A percentile compares a stretch with the other conserved stretches of the same genome.
Conservation (phyloP, 2,797 vertebrate species). For the Myoxocephalus aenaeus region DNA sequence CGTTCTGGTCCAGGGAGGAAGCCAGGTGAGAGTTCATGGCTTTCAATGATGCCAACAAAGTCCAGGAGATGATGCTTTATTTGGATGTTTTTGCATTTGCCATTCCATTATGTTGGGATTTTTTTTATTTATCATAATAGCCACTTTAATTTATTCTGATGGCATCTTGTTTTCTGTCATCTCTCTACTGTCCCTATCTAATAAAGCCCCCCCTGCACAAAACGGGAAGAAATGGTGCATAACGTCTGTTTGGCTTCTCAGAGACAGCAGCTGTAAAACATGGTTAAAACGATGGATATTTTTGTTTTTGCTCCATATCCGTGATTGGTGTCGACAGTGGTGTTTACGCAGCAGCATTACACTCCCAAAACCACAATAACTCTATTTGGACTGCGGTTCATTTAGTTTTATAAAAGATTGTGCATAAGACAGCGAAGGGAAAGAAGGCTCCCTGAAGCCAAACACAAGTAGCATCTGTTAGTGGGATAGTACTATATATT, state of each 20-base stretch:
- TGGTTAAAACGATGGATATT: neutral
- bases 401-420: neutral
- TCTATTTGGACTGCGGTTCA: neutral
- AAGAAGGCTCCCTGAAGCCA: neutral
- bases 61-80: neutral
- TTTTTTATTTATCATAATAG: neutral
- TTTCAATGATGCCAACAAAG: constrained; percentile 2
- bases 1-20: neutral
- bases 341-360: constrained; percentile 6
- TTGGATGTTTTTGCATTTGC: neutral
- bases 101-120: neutral
- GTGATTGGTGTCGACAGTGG: neutral
- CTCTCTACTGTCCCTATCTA: neutral
- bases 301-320: neutral
- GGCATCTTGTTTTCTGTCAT: too few species aligned
- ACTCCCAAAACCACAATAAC: neutral
- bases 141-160: neutral
- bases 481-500: neutral
- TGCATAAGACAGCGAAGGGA: neutral
- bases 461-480: neutral
- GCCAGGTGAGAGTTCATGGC: constrained; percentile 7
- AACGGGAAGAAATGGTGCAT: neutral
- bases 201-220: neutral
- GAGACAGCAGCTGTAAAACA: neutral
- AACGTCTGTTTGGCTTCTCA: neutral